phyloP scores from a whole-genome alignment of 2,797 vertebrate genomes.

The Cyprinella venusta region DNA sequence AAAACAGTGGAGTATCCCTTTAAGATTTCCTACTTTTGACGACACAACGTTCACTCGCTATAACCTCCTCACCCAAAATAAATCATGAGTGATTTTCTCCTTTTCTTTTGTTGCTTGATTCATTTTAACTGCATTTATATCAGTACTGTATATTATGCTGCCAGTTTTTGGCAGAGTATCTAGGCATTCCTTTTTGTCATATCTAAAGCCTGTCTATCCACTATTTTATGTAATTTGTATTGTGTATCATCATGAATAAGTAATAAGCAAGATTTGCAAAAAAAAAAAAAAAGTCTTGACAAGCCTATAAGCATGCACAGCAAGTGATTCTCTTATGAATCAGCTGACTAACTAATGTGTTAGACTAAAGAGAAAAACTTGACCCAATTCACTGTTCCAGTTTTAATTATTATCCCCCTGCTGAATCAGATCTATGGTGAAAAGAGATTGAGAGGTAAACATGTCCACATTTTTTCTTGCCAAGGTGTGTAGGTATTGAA shows the following conservation, averaged over 20 bases:
- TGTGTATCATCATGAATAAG: neutral
- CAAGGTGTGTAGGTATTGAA: conserved; percentile 45
- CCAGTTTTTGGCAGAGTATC: too few species aligned
- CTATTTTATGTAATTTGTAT: neutral
- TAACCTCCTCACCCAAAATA: too few species aligned
- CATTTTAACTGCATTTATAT: too few species aligned
- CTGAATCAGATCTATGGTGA: conserved; percentile 39
- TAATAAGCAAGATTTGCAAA: neutral
- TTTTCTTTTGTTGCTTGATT: too few species aligned
- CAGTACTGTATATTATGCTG: too few species aligned
- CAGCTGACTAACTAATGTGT: conserved; percentile 69
- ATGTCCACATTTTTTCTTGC: conserved; percentile 21
- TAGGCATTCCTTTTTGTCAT: neutral
- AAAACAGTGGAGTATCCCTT: too few species aligned
- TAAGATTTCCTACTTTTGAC: too few species aligned
- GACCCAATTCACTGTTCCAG: conserved; percentile 69
- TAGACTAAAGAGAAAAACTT: conserved; percentile 59
- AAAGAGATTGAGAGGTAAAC: conserved; percentile 24
- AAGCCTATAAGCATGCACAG: conserved; percentile 44
- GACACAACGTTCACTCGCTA: too few species aligned
- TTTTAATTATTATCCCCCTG: conserved; percentile 55
- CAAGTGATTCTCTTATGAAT: conserved; percentile 29
- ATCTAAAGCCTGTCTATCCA: neutral
- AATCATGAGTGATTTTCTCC: too few species aligned
- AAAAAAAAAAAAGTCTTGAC: neutral